Base-by-base conservation (phyloP, 1,140 invertebrate genomes). In the Listronotus bonariensis region DNA sequence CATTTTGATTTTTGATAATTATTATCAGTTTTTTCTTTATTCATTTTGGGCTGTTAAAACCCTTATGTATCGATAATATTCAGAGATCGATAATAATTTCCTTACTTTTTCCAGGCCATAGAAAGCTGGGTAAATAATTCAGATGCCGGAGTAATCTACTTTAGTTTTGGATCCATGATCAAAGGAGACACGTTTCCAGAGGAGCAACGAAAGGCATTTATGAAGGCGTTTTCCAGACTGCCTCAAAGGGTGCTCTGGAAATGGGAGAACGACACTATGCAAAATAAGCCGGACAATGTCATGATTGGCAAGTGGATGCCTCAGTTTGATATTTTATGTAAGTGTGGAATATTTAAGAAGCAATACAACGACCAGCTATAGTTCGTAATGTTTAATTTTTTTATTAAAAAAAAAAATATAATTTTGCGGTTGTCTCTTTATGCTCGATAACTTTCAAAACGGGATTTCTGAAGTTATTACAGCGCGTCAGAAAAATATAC, bases 161-260 rank as follows among this genome's bases (percentile, higher is more conserved):
- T 92, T 67, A 88, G 86, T 67, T 84, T 91, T 69, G 90, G 90
- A 15, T 88, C 88, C 5, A 84, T 87, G 76, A 78, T 89, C 34
- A 85, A 83, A 54, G 82, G 84, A 55, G 82, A 85, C 18, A 81
- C 83, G 0, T 80, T 92, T 71, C 81, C 88, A 0, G 72, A 81
- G 6, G 80, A 84, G 4, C 83, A 84, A 64, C 67, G 86, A 0
- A 73, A 85, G 70, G 82, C 79, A 6, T 83, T 92, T 53, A 72
- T 89, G 8, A 80, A 79, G 12, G 83, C 83, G 1, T 87, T 90
- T 59, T 72, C 81, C 0, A 76, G 82, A 38, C 69, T 90, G 1
- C 83, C 85, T 36, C 84, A 88, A 56, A 80, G 82, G 67, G 85
- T 90, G 36, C 79, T 91, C 49, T 90, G 88, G 88, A 90, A 89